Evolutionary conservation across 1,140 invertebrate species (phyloP).

Genomic region (Rhagoletis zephyria): DNA sequence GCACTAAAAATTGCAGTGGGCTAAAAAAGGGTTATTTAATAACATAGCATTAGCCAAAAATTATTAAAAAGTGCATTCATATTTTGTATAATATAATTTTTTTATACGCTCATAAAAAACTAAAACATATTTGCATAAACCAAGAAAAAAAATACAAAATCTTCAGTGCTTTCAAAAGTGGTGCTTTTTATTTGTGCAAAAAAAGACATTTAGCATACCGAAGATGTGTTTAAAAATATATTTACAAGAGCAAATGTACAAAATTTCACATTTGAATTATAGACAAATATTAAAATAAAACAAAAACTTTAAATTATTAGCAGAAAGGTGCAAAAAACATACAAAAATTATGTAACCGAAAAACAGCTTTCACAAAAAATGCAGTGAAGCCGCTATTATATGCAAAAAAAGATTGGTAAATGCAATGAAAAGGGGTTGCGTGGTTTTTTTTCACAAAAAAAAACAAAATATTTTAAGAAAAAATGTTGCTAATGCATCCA

Average conservation of each 20-base stretch:
- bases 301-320: not conserved
- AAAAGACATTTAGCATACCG: conserved; percentile 29
- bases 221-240: not conserved
- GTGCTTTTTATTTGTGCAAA: conserved; percentile 49
- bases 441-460: not conserved
- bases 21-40: not conserved
- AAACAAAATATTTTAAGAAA: not conserved
- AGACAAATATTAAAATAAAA: not conserved
- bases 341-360: not conserved
- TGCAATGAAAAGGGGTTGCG: not conserved
- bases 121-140: too few species aligned
- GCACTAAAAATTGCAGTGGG: not conserved
- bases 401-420: not conserved
- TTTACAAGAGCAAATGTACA: conserved; percentile 4
- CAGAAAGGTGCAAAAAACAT: not conserved
- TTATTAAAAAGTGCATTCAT: conserved; percentile 12
- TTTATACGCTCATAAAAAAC: too few species aligned
- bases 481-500: conserved; percentile 6
- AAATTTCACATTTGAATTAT: not conserved
- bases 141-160: not conserved
- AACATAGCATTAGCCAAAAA: conserved; percentile 45
- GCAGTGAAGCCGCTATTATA: not conserved
- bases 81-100: not conserved
- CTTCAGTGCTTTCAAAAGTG: conserved; percentile 37
- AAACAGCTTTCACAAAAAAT: conserved; percentile 14